Evolutionary conservation across 2,888 invertebrate species (phyloP), one percentile per base, ranked within the genome.

Genomic region (Deroplatys truncata): DNA sequence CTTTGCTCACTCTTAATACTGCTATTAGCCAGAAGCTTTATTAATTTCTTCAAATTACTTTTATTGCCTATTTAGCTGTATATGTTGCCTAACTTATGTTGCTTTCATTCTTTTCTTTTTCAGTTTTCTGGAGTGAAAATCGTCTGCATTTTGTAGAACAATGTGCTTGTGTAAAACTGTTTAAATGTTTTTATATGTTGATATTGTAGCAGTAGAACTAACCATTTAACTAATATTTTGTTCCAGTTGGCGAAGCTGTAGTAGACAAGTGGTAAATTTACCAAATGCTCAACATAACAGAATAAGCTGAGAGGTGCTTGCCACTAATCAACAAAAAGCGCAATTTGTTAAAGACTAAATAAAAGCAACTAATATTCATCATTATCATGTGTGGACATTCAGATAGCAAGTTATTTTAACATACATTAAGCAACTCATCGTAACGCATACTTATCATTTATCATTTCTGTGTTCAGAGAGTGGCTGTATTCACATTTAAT

Each of bases 171-270:
- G 25, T 85, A 43, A 43, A 49, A 28, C 85, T 85, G n/a, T 85
- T 85, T 85, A 35, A 85, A 28, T 85, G 29, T 84, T 85, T 28
- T 25, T 25, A 43, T n/a, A 31, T 25, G 35, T 29, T 85, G 28
- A 2, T 35, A 29, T 13, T 85, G 85, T 29, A 43, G 85, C 31
- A 85, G 85, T 85, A 72, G 56, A 16, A 72, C 83, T 88, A 89
- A 89, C 85, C 35, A 28, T 29, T 31, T 28, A 56, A 72, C 72
- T 89, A 89, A 31, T 85, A 85, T 90, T 90, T 82, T 90, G 89
- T 90, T 90, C 49, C 90, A 90, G 90, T 90, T 89, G 89, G 90
- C 83, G 90, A 90, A 84, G 82, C 84, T 82, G 90, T 90, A 88
- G 89, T 90, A 84, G 90, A 90, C 89, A 89, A 90, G 89, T 90